Base-by-base conservation (phyloP, 2,888 invertebrate genomes). In the Diarsia mendica region DNA sequence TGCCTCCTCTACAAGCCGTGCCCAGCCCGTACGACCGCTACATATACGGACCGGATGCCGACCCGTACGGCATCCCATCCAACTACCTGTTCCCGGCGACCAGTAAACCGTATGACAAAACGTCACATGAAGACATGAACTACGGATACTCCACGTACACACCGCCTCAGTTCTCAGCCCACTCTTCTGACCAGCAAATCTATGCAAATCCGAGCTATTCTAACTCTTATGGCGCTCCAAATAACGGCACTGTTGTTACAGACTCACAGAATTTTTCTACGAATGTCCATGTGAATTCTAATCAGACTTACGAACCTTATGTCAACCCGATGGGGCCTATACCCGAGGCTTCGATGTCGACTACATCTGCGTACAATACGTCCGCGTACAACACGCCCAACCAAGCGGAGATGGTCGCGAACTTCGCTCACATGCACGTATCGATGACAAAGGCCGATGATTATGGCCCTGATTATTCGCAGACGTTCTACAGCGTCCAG, bases 341-440 rank as follows among this genome's bases (percentile, higher is more conserved):
- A 23, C 92, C 93, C 0, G 94, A 95, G 39, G 46, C 79, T 51
- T 83, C 89, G 0, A 60, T 88, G 10, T 80, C 93, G 0, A 68
- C 90, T 0, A 76, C 84, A 8, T 85, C 90, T 15, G 72, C 87
- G 0, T 92, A 91, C 80, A 89, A 78, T 49, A 55, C 85, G 2
- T 78, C 76, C 4, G 72, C 87, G 0, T 92, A 91, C 80, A 89
- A 78, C 49, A 55, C 85, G 2, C 77, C 76, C 4, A 91, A 90
- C 63, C 92, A 91, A 66, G 76, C 85, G 0, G 95, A 96, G 39
- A 88, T 96, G 80, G 92, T 88, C 72, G 83, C 92, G 0, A 94
- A 91, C 70, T 95, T 96, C 77, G 91, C 94, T 0, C 93, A 95
- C 75, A 94, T 96, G 95, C 94, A 95, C 51, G 89, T 96, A 1